phyloP scores from a whole-genome alignment of 2,797 vertebrate species.

The Nannoperca australis region DNA sequence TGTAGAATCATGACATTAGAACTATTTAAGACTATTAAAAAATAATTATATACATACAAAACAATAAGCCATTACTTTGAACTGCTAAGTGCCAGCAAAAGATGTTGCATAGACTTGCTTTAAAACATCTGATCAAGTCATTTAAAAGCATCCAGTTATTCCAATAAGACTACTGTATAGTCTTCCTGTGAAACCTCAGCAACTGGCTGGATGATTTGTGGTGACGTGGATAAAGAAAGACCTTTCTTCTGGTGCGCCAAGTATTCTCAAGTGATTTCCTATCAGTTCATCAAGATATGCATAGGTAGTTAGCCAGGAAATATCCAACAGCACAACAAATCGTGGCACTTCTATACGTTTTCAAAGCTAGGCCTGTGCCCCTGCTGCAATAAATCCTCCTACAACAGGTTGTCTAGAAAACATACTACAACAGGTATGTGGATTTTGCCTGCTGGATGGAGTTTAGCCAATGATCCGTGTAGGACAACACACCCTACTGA shows the following conservation, averaged over 20 bases:
- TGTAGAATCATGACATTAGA: not conserved
- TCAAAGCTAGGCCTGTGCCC: not conserved
- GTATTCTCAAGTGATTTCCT: not conserved
- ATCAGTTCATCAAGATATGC: not conserved
- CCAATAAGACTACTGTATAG: not conserved
- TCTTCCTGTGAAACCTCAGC: slow-evolving; percentile 24
- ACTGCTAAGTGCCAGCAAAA: not conserved
- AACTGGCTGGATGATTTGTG: slow-evolving; percentile 3
- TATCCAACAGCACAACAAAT: slow-evolving; percentile 9
- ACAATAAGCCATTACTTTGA: not conserved
- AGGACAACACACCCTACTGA: not conserved
- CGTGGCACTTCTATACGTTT: not conserved
- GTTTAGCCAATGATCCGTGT: slow-evolving; percentile 2
- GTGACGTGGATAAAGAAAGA: not conserved
- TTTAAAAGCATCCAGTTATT: slow-evolving; percentile 28
- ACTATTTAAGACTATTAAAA: slow-evolving; percentile 9
- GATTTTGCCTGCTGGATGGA: not conserved
- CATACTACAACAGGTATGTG: not conserved
- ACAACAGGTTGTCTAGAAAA: not conserved
- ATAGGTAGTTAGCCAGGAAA: not conserved
- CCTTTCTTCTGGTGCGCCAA: not conserved
- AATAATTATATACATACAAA: slow-evolving; percentile 14
- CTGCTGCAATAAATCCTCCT: not conserved
- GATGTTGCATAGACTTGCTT: not conserved
- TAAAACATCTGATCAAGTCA: slow-evolving; percentile 15